Evolutionary conservation across 2,888 invertebrate species (phyloP), one percentile per base, ranked within the genome.

Genomic region (Acanthacorydalis orientalis): DNA sequence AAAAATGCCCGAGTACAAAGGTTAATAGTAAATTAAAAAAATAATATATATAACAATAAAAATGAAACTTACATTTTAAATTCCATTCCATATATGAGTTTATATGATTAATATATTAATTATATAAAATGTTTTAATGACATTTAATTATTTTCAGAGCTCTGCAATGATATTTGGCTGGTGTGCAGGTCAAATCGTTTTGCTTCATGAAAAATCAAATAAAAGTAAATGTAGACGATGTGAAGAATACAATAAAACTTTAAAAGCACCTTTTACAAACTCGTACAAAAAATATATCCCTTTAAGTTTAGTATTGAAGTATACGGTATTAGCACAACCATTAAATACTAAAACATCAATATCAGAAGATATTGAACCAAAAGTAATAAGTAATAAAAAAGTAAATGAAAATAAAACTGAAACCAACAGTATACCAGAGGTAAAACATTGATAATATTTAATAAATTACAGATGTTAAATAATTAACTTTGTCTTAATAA

Each of bases 131-230:
- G 6, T 23, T 4, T 4, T 23, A 23, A 1, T 37, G n/a, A 9
- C n/a, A 12, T 44, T 46, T 41, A 41, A 48, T 53, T 11, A 38
- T 49, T 63, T 65, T 50, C 65, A 79, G 79, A 75, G 77, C 53
- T 70, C 77, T 54, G 71, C 72, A 14, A 58, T 78, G 42, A 73
- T 78, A 12, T 58, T 77, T 50, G 78, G 78, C 40, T 78, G 76
- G 74, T 73, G 75, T 49, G 68, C 78, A 15, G 75, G 73, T 55
- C 77, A 79, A 54, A 62, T 76, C 1, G 60, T 75, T 42, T 63
- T 64, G 49, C 53, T 64, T 4, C 59, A 59, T 11, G 54, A 56
- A 14, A 60, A 60, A 50, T 60, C 56, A 33, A 47, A 31, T 31
- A 10, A 38, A 12, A 15, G 57, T 56, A 45, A 55, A 57, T 37